Evolutionary conservation across 2,113 vertebrate species (phyloP).

Genomic region (Pseudolaguvia tuberculata): DNA sequence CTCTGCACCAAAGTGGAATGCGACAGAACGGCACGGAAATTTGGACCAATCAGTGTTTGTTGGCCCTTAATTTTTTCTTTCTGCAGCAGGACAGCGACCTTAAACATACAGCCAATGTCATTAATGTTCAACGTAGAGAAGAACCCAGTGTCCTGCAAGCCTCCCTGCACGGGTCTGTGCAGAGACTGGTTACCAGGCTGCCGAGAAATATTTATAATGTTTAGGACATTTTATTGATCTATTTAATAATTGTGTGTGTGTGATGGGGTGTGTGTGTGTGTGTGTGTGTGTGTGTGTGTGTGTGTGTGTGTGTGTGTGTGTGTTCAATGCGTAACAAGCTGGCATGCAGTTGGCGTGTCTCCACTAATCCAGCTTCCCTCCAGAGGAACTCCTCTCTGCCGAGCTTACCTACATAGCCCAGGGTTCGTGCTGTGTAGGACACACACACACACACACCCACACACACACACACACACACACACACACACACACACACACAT

Average conservation of each 20-base stretch:
- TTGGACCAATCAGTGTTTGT: no score
- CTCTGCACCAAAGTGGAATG: no score
- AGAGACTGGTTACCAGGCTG: no score
- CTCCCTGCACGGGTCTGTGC: no score
- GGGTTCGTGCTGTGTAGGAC: slow-evolving; percentile 47
- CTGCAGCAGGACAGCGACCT: no score
- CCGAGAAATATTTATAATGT: no score
- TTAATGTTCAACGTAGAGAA: no score
- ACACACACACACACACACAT: slow-evolving; percentile 46
- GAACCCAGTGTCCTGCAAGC: no score
- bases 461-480: slow-evolving; percentile 33
- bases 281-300: slow-evolving; percentile 25
- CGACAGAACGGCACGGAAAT: no score
- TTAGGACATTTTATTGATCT: neutral
- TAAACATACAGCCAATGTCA: no score
- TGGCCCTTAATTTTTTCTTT: no score
- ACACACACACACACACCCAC: slow-evolving; percentile 34
- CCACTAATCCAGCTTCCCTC: slow-evolving; percentile 63
- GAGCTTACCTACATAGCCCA: slow-evolving; percentile 46
- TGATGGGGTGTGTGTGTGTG: slow-evolving; percentile 1
- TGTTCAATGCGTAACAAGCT: slow-evolving; percentile 47
- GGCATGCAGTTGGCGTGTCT: slow-evolving; percentile 58
- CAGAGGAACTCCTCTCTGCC: slow-evolving; percentile 55
- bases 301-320: neutral
- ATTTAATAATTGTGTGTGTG: neutral